Evolutionary conservation across 2,113 vertebrate genomes (phyloP).

Genomic region (Cygnus buccinator): DNA sequence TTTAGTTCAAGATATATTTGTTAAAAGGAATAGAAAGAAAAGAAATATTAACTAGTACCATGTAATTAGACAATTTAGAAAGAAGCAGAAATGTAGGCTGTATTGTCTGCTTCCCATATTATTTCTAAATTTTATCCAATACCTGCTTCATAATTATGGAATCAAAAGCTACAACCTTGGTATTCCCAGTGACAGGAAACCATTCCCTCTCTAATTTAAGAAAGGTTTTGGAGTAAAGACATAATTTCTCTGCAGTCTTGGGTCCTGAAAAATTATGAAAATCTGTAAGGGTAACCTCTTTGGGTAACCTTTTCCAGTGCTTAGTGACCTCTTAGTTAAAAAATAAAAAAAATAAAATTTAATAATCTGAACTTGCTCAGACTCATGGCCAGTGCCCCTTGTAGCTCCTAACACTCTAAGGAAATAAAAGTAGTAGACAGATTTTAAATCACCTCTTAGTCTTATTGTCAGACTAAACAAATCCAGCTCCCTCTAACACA

Average conservation of each 20-base stretch:
- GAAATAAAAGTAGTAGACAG: neutral
- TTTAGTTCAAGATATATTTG: neutral
- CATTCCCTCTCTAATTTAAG: neutral
- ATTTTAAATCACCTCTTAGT: neutral
- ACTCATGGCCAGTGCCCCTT: neutral
- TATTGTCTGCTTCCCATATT: rapidly evolving
- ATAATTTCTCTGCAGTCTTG: neutral
- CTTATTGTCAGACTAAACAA: neutral
- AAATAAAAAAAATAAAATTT: neutral
- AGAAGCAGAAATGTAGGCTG: neutral
- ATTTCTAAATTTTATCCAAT: neutral
- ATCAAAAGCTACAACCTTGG: neutral
- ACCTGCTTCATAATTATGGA: neutral
- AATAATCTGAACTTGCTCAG: neutral
- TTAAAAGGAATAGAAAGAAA: neutral
- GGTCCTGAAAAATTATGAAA: neutral
- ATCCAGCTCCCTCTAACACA: neutral
- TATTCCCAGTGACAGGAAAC: neutral
- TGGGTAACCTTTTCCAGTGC: neutral
- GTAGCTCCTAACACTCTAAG: neutral
- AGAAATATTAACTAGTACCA: neutral
- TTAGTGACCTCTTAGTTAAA: neutral
- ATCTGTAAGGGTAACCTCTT: neutral
- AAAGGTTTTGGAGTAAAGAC: neutral
- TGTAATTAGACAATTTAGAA: neutral